Evolutionary conservation across 2,888 invertebrate genomes (phyloP).

Genomic region (Melipona bicolor): DNA sequence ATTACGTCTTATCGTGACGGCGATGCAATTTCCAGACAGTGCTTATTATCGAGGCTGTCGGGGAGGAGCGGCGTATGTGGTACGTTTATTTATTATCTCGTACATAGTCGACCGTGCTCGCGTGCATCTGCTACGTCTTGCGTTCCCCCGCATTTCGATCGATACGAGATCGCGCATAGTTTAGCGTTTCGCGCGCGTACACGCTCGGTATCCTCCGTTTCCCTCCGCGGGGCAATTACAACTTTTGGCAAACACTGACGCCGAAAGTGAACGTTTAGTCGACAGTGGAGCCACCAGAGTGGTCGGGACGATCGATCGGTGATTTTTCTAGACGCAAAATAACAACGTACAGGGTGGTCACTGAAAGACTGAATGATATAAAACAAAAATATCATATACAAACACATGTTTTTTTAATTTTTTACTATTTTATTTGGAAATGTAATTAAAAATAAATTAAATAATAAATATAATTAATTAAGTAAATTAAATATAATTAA

Average conservation of each 20-base stretch:
- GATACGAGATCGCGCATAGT: not conserved
- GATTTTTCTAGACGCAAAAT: no score
- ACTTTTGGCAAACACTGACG: not conserved
- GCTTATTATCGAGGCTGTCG: not conserved
- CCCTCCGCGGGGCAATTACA: not conserved
- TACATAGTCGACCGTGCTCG: not conserved
- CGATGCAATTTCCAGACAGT: not conserved
- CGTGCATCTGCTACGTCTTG: not conserved
- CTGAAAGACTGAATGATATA: no score
- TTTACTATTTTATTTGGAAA: no score
- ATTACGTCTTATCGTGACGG: conserved; percentile 14
- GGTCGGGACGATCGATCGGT: no score
- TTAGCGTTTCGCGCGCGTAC: not conserved
- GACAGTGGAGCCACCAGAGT: no score
- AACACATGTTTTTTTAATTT: no score
- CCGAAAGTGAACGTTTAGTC: no score
- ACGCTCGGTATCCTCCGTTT: not conserved
- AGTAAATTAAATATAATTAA: no score
- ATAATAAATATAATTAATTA: no score
- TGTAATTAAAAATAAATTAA: no score
- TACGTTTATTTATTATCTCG: conserved; percentile 7
- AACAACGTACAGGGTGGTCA: no score
- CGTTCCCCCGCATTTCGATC: not conserved
- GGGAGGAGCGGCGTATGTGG: not conserved
- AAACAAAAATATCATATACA: no score